phyloP scores from a whole-genome alignment of 2,113 vertebrate genomes.

The Nestor notabilis region DNA sequence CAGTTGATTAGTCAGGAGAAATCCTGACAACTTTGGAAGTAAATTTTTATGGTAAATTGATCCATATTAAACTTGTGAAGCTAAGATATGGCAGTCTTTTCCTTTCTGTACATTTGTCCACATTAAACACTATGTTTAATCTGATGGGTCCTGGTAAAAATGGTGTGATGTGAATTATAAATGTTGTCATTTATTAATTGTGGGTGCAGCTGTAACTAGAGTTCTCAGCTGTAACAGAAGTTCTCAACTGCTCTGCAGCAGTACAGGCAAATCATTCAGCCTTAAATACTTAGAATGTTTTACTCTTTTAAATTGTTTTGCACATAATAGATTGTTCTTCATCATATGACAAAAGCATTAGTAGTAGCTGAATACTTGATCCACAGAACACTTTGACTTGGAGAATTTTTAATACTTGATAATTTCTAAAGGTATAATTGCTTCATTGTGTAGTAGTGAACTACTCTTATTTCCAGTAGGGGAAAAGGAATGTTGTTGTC shows the following conservation, averaged over 20 bases:
- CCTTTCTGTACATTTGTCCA: not conserved
- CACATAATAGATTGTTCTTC: not conserved
- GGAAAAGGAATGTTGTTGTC: not conserved
- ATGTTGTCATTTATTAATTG: not conserved
- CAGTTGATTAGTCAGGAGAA: not conserved
- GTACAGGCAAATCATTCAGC: not conserved
- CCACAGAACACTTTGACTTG: not conserved
- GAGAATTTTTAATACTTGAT: not conserved
- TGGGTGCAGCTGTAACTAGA: not conserved
- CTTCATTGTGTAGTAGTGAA: not conserved
- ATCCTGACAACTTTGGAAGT: not conserved
- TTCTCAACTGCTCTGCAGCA: not conserved
- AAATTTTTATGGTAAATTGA: not conserved
- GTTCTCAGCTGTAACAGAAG: not conserved
- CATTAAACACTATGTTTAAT: not conserved
- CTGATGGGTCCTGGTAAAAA: not conserved
- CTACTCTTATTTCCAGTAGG: not conserved
- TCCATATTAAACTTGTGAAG: not conserved
- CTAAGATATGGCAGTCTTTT: not conserved
- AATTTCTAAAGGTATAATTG: not conserved
- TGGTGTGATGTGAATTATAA: not conserved
- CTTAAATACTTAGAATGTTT: not conserved
- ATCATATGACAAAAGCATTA: not conserved
- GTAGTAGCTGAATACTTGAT: not conserved
- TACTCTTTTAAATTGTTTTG: not conserved